These are phyloP conservation scores for Cololabis saira DNA, from an alignment of 2,113 vertebrate genomes.

Conservation along the genomic window DNA sequence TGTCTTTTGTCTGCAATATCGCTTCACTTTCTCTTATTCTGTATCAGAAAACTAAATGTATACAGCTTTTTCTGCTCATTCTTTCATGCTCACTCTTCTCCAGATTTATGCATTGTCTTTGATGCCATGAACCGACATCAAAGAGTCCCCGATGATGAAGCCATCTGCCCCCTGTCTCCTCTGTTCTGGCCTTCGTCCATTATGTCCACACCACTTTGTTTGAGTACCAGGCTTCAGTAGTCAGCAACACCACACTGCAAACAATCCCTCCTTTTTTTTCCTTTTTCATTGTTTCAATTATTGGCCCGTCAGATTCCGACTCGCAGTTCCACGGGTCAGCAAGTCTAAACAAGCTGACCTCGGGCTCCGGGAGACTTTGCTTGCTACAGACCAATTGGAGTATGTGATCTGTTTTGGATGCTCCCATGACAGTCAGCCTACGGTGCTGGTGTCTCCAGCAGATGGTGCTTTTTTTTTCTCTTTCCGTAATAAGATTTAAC, in stretches of 20 bases:
- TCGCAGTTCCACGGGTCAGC: conserved; percentile 54
- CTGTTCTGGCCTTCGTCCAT: conserved; percentile 67
- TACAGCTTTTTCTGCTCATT: conserved; percentile 26
- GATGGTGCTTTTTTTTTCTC: conserved; percentile 49
- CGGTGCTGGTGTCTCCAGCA: conserved; percentile 58
- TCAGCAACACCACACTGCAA: conserved; percentile 67
- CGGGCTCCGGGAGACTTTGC: conserved; percentile 35
- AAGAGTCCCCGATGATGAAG: conserved; percentile 68
- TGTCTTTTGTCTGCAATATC: neutral
- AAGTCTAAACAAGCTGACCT: conserved; percentile 65
- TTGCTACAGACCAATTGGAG: conserved; percentile 49
- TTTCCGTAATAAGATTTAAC: neutral
- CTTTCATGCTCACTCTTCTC: conserved; percentile 43
- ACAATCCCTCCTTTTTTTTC: conserved; percentile 47
- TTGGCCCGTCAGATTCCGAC: conserved; percentile 56
- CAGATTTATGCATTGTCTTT: conserved; percentile 51
- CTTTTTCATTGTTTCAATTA: conserved; percentile 62
- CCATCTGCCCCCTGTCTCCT: conserved; percentile 64
- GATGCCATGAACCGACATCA: conserved; percentile 64
- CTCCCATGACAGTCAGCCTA: conserved; percentile 50
- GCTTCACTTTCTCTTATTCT: neutral
- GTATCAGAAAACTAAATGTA: conserved; percentile 11
- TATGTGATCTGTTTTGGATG: conserved; percentile 59
- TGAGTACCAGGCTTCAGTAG: conserved; percentile 63
- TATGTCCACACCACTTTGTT: conserved; percentile 76